Conservation (phyloP, 2,888 invertebrate species). For the Rhabditoides inermis region DNA sequence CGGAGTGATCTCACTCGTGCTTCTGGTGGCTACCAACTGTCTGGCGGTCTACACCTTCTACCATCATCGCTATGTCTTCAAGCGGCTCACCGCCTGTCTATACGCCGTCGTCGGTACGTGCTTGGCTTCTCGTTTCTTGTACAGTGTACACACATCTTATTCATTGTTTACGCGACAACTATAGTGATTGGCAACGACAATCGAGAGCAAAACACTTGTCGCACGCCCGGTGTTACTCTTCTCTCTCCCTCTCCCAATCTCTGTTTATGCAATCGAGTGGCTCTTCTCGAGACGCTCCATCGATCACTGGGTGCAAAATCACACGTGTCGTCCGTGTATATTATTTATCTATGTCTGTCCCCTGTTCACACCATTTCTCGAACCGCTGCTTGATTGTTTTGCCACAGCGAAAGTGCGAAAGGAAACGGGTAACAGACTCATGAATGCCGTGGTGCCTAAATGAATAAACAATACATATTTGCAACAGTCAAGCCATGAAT, state of each 20-base stretch:
- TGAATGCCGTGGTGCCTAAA: no score
- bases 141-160: neutral
- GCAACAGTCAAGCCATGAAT: no score
- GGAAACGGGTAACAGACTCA: no score
- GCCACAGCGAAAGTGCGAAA: no score
- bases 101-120: conserved; percentile 41
- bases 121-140: no score
- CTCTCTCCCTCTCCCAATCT: neutral
- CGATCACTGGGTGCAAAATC: no score
- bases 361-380: no score
- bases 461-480: no score
- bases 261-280: neutral
- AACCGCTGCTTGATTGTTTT: no score
- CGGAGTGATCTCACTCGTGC: conserved; percentile 32
- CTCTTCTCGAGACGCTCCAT: no score
- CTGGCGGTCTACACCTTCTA: conserved; percentile 48
- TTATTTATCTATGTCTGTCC: no score
- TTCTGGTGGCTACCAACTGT: conserved; percentile 39
- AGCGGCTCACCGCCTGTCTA: conserved; percentile 39
- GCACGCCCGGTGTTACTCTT: neutral
- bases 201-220: neutral
- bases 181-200: neutral
- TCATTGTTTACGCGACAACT: neutral
- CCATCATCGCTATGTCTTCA: conserved; percentile 49
- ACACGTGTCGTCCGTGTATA: no score